Conservation (phyloP, 2,797 vertebrate genomes). For the Sandelia bainsii region DNA sequence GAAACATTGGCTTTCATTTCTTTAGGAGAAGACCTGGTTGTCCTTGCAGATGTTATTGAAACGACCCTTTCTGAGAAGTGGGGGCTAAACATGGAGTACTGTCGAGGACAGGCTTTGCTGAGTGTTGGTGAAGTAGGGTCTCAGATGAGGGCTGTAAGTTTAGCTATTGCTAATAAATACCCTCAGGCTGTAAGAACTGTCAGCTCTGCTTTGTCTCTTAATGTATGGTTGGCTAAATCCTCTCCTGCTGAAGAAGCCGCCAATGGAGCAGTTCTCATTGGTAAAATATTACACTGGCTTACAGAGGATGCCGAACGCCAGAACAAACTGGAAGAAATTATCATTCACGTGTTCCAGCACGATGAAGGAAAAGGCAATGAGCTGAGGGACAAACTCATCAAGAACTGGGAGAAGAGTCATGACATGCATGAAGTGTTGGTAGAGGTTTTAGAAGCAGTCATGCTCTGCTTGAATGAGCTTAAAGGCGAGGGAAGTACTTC, state of each 20-base stretch:
- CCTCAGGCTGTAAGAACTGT: slow-evolving; percentile 80
- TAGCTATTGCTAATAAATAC: slow-evolving; percentile 79
- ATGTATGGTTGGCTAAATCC: slow-evolving; percentile 82
- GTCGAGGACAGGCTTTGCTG: slow-evolving; percentile 82
- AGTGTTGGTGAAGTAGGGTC: slow-evolving; percentile 78
- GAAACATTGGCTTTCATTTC: slow-evolving; percentile 85
- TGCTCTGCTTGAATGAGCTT: slow-evolving; percentile 81
- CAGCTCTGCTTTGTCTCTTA: slow-evolving; percentile 81
- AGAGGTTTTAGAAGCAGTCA: slow-evolving; percentile 78
- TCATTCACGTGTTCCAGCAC: slow-evolving; percentile 74
- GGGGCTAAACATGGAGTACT: slow-evolving; percentile 86
- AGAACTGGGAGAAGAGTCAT: slow-evolving; percentile 85
- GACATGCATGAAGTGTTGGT: slow-evolving; percentile 83
- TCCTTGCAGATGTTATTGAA: slow-evolving; percentile 78
- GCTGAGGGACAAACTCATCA: slow-evolving; percentile 80
- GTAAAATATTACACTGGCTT: slow-evolving; percentile 81
- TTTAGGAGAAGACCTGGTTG: slow-evolving; percentile 65
- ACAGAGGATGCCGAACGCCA: slow-evolving; percentile 78
- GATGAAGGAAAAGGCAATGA: slow-evolving; percentile 82
- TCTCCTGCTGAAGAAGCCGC: slow-evolving; percentile 70
- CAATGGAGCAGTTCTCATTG: slow-evolving; percentile 67
- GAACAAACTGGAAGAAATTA: slow-evolving; percentile 80
- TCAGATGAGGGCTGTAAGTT: slow-evolving; percentile 80
- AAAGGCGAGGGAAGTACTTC: slow-evolving; percentile 63
- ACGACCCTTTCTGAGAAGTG: slow-evolving; percentile 83